These are phyloP conservation scores for Ctenomys sociabilis DNA, from an alignment of 2,113 vertebrate genomes.

Conservation along the genomic window DNA sequence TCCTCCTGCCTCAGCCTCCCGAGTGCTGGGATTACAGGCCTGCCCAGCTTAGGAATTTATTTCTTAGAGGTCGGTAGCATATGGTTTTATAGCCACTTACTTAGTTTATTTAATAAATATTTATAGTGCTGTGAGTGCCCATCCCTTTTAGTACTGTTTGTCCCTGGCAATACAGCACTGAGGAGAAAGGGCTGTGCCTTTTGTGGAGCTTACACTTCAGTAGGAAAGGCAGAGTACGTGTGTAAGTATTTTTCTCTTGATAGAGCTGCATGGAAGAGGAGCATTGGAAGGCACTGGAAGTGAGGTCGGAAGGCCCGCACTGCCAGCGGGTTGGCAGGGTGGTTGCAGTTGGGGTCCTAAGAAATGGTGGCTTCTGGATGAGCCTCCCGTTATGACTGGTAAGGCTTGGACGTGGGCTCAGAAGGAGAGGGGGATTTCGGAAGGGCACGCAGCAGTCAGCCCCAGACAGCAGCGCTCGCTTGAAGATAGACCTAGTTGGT, in stretches of 20 bases:
- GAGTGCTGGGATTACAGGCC: too few species aligned
- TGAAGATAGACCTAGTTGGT: not conserved
- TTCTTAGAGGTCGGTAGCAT: not conserved
- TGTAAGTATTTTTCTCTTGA: not conserved
- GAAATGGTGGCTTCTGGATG: not conserved
- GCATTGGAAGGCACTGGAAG: not conserved
- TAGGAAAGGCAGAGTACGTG: not conserved
- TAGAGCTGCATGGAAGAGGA: not conserved
- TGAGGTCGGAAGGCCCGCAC: not conserved
- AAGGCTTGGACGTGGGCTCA: not conserved
- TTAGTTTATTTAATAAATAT: conserved; percentile 12
- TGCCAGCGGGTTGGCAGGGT: not conserved
- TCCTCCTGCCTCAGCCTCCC: too few species aligned
- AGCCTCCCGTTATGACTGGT: conserved; percentile 6
- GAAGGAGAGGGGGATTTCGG: not conserved
- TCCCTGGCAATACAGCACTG: not conserved
- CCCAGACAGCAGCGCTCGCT: not conserved
- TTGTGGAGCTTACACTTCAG: conserved; percentile 8
- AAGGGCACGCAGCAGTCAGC: not conserved
- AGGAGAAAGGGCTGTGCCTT: not conserved
- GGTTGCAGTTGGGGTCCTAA: not conserved
- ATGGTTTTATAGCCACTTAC: not conserved
- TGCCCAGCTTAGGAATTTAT: too few species aligned
- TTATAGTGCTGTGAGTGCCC: not conserved
- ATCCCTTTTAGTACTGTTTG: not conserved